Conservation (phyloP, 1,140 invertebrate species). For the Achroia grisella region DNA sequence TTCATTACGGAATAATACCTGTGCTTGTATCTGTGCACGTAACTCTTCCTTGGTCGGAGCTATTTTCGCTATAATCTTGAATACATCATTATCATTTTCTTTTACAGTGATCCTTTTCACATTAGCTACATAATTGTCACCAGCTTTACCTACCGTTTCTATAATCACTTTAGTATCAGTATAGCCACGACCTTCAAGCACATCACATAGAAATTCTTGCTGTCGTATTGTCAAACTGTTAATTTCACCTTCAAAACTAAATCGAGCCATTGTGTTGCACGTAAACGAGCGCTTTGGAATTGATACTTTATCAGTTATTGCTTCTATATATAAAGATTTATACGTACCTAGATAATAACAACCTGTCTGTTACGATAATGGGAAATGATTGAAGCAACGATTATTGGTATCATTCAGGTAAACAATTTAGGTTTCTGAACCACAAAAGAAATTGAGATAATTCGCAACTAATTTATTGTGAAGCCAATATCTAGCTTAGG, state of each 20-base stretch:
- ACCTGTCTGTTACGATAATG: too few relatives aligned
- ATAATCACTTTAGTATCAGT: not conserved
- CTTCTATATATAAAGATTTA: too few relatives aligned
- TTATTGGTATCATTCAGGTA: too few relatives aligned
- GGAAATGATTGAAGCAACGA: too few relatives aligned
- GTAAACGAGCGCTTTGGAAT: too few relatives aligned
- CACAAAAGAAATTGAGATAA: too few relatives aligned
- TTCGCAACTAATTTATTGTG: too few relatives aligned
- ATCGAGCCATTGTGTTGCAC: not conserved
- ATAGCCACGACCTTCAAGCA: not conserved
- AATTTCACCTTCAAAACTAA: slow-evolving; percentile 1
- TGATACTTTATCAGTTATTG: too few relatives aligned
- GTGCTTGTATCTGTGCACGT: not conserved
- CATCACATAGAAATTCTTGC: not conserved
- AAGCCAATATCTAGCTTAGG: too few relatives aligned
- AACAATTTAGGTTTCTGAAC: too few relatives aligned
- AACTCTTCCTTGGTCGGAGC: slow-evolving; percentile 2
- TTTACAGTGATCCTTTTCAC: slow-evolving; percentile 16
- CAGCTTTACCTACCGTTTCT: slow-evolving; percentile 16
- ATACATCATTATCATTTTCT: slow-evolving; percentile 6
- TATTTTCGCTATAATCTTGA: slow-evolving; percentile 17
- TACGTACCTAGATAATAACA: too few relatives aligned
- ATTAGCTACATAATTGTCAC: slow-evolving; percentile 27
- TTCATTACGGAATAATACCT: slow-evolving; percentile 27
- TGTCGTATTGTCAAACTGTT: not conserved